Evolutionary conservation across 2,888 invertebrate genomes (phyloP).

Genomic region (Bombylius major): DNA sequence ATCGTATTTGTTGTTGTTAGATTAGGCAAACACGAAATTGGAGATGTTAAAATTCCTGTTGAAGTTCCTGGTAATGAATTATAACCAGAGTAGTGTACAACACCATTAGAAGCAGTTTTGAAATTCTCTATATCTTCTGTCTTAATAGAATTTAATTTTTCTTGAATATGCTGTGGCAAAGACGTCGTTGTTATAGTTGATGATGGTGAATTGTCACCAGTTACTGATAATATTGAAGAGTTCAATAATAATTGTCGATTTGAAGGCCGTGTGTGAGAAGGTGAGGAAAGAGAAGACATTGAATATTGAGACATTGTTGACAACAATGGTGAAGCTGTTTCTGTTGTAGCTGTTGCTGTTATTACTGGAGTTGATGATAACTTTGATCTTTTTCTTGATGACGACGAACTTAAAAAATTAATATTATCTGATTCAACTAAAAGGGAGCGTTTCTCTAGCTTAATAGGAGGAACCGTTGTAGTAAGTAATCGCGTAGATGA

Average conservation of each 20-base stretch:
- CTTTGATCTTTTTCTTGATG: constrained; percentile 11
- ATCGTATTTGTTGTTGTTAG: background rate
- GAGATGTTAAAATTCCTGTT: background rate
- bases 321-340: background rate
- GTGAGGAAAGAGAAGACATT: background rate
- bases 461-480: background rate
- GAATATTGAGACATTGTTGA: background rate
- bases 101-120: too few relatives aligned
- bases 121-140: background rate
- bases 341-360: background rate
- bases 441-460: constrained; percentile 8
- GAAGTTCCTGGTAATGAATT: background rate
- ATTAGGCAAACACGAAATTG: background rate
- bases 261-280: background rate
- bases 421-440: background rate
- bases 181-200: background rate
- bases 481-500: constrained; percentile 11
- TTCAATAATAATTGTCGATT: background rate
- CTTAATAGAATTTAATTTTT: background rate
- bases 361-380: background rate
- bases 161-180: background rate
- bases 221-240: background rate
- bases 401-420: constrained; percentile 8
- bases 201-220: background rate
- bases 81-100: too few relatives aligned